Base-by-base conservation (phyloP, 1,140 invertebrate genomes). In the Drosophila navojoa region DNA sequence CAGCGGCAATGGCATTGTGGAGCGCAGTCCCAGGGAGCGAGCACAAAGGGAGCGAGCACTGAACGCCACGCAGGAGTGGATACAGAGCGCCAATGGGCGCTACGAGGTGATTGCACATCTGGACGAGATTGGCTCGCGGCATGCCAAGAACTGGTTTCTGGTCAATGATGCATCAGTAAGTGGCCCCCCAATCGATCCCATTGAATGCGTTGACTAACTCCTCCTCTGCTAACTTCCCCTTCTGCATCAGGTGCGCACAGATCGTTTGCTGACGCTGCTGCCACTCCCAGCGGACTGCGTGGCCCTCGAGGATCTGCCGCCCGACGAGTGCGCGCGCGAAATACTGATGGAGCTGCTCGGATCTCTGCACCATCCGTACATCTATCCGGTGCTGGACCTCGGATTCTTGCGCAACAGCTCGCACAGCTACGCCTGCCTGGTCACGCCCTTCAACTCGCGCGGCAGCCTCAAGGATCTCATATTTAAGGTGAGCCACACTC, bases 401-500 rank as follows among this genome's bases (percentile, higher is more conserved):
- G 97, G 97, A 71, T 92, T 94, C 66, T 93, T 93, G 59, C 94
- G 95, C 61, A 93, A 92, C 69, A 92, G 93, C 61, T 86, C 91
- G 32, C 92, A 94, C 75, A 92, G 93, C 71, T 94, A 94, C 92
- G 94, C 95, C 6, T 93, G 97, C 19, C 93, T 96, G 10, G 94
- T 98, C 1, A 94, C 96, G 72, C 97, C 97, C 0, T 96, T 97
- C 68, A 97, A 97, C 90, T 94, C 94, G 15, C 94, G 94, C 76
- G 97, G 97, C 44, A 98, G 96, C 76, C 93, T 98, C 4, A 98
- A 97, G 90, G 97, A 98, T 94, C 93, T 98, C 16, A 96, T 98
- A 81, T 97, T 97, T 82, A 96, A 96, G 93, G 96, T 97, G 3
- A 66, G 40, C 11, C 9, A 0, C 42, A 16, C 7, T 6, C 42